Evolutionary conservation across 2,113 vertebrate species (phyloP), one percentile per base, ranked within the genome.

Genomic region (Paradoxurus hermaphroditus): DNA sequence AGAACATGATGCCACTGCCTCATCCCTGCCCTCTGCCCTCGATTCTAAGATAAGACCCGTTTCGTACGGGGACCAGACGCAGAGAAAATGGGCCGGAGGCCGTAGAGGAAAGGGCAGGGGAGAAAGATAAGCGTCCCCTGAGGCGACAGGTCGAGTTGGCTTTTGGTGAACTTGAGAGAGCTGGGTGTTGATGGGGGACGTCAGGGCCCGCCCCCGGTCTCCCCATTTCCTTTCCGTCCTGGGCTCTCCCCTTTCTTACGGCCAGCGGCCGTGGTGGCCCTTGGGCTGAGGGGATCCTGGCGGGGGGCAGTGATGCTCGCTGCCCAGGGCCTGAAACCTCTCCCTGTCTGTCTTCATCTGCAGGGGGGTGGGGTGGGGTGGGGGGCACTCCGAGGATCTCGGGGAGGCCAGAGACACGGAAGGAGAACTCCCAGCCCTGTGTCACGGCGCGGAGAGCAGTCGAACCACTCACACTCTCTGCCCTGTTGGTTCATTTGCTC

Each of bases 1-100:
- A n/a, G n/a, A n/a, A n/a, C n/a, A 41, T 39, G n/a, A 46, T 10
- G n/a, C 4, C 15, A 12, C 21, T 0, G 1, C 12, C 23, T 16
- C 0, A 9, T 39, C 31, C 34, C 67, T 34, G 7, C 7, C 29
- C 19, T 53, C 18, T 9, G 34, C 11, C 23, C 36, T 86, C 77
- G 34, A 39, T 70, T 31, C 53, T 49, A 82, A 83, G 73, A 31
- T 21, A 62, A 59, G 85, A 49, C 4, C 3, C 46, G 62, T 8
- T 63, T 49, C 49, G 27, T 39, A 39, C 0, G 1, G 27, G 81
- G 23, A 56, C 44, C 27, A 63, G 46, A 75, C 3, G 14, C 34
- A 77, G 73, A 90, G 36, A 51, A 56, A 49, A 56, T 4, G 13
- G 88, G 23, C 51, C 39, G 19, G 59, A 29, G 49, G 29, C 13